Percentiles rank a stretch among this genome's conserved stretches.
These are phyloP conservation scores for Pimephales promelas DNA, from an alignment of 2,113 vertebrate genomes.

Conservation along the genomic window DNA sequence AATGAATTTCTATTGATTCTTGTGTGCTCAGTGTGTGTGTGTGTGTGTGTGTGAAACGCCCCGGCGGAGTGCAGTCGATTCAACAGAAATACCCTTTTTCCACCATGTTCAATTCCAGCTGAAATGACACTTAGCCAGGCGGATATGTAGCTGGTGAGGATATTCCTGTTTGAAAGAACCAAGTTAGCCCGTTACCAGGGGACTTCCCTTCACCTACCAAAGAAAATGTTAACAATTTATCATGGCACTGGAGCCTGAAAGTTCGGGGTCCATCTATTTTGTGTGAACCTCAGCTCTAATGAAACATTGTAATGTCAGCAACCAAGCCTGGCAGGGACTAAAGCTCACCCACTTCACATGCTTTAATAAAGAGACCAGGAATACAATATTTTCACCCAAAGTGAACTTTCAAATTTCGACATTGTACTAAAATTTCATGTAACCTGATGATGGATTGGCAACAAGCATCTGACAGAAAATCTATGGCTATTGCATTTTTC, in stretches of 20 bases:
- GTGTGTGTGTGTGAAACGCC: constrained; percentile 34
- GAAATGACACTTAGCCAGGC: constrained; percentile 29
- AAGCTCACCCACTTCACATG: constrained; percentile 8
- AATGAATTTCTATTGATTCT: constrained; percentile 57
- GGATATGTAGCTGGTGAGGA: constrained; percentile 23
- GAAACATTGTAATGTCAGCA: constrained; percentile 38
- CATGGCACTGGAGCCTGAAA: not conserved
- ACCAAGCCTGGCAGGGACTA: constrained; percentile 27
- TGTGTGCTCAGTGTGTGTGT: constrained; percentile 37
- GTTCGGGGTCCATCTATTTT: constrained; percentile 22
- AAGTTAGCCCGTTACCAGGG: not conserved
- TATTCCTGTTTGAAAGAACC: constrained; percentile 25
- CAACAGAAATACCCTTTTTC: constrained; percentile 46
- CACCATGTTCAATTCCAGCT: constrained; percentile 36
- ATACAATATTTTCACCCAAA: not conserved
- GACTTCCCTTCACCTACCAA: constrained; percentile 10
- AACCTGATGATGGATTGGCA: constrained; percentile 19
- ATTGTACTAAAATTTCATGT: not conserved
- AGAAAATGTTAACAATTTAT: constrained; percentile 39
- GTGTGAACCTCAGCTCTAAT: not conserved
- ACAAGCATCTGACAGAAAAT: constrained; percentile 48
- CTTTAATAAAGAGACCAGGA: constrained; percentile 10
- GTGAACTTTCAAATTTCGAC: not conserved
- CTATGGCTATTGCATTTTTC: constrained; percentile 33
- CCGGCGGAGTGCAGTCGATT: constrained; percentile 32